A percentile compares a stretch with the other conserved stretches of the same genome.
phyloP scores from a whole-genome alignment of 2,888 invertebrate genomes.

The Lottia scabra region DNA sequence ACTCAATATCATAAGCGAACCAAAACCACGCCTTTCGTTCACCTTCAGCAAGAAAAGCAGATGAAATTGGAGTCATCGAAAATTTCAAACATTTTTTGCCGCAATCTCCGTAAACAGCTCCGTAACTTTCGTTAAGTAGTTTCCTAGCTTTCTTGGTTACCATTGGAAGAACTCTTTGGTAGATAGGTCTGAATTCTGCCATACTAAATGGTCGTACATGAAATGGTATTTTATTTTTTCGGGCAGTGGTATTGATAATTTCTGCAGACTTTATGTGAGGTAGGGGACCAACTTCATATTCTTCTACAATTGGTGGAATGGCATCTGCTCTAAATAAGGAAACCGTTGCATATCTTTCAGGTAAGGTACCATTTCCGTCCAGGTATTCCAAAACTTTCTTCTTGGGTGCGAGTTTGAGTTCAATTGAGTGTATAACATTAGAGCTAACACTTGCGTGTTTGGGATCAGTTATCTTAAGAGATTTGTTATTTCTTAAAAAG shows the following conservation, averaged over 20 bases:
- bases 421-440: constrained; percentile 56
- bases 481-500: constrained; percentile 36
- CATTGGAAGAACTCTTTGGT: constrained; percentile 38
- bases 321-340: constrained; percentile 51
- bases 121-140: constrained; percentile 54
- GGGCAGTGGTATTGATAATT: constrained; percentile 34
- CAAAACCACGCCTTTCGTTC: constrained; percentile 60
- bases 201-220: constrained; percentile 53
- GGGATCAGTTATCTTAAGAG: constrained; percentile 38
- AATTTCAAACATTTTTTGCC: constrained; percentile 49
- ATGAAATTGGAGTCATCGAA: constrained; percentile 55
- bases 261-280: constrained; percentile 40
- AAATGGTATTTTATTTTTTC: constrained; percentile 52
- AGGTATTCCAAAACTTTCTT: constrained; percentile 43
- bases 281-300: constrained; percentile 55
- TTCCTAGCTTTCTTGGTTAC: constrained; percentile 38
- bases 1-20: constrained; percentile 55
- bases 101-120: constrained; percentile 44
- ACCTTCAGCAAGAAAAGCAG: constrained; percentile 46
- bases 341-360: constrained; percentile 48
- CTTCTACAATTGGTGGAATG: constrained; percentile 50
- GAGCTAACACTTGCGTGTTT: constrained; percentile 39
- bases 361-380: constrained; percentile 37
- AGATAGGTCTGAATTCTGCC: constrained; percentile 51
- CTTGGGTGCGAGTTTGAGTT: constrained; percentile 50